Evolutionary conservation across 2,113 vertebrate species (phyloP), one percentile per base, ranked within the genome.

Genomic region (Thryonomys swinderianus): DNA sequence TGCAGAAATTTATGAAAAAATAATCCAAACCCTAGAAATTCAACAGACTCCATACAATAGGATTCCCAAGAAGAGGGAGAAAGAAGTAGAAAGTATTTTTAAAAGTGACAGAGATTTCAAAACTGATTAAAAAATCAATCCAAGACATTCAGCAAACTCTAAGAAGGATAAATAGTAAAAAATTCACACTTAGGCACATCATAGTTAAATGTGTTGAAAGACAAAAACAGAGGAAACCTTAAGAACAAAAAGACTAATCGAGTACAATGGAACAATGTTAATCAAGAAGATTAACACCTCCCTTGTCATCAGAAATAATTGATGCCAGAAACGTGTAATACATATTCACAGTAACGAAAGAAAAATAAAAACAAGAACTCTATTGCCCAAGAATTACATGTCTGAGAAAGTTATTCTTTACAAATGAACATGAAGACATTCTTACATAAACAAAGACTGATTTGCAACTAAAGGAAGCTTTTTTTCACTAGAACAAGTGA

Each of bases 11-110:
- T 25, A 48, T 69, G 21, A 13, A 82, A 95, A 78, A 69, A 62
- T 16, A 83, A 40, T 57, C 34, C 53, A 67, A 25, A 71, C 90
- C 13, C 4, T 69, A 30, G 10, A 61, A 82, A 1, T 34, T 92
- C 53, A 48, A 16, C 23, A 45, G 71, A 45, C 40, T 21, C 21
- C 37, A 45, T 92, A 53, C 51, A 91, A 51, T 37, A 73, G 8
- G 27, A 51, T 73, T 90, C 10, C 32, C 93, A 32, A 88, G 2
- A 87, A 61, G 25, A 93, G 25, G 51, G 40, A 66, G 20, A 80
- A 94, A 92, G 20, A 61, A 94, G 57, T 12, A 78, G 11, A 73
- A 67, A 74, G 42, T 91, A 23, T 84, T 92, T 95, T 78, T 67
- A 93, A 16, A 78, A 91, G 42, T 91, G 25, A 55, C 37, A 88